Percentiles rank a stretch among this genome's conserved stretches.
phyloP scores from a whole-genome alignment of 2,888 invertebrate genomes.

The Pegoplata infirma region DNA sequence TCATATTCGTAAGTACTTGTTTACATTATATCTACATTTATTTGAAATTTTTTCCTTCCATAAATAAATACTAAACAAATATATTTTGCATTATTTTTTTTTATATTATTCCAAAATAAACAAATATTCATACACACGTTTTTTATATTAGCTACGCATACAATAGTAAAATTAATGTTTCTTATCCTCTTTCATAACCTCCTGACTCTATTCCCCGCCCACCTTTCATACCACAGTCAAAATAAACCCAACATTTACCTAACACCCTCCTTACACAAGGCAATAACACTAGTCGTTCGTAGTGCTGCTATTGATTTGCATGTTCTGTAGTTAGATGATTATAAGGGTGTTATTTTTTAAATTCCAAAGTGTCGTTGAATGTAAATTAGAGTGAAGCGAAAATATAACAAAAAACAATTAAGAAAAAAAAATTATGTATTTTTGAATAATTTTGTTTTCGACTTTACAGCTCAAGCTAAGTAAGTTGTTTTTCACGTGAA shows the following conservation, averaged over 20 bases:
- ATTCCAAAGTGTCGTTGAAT: background rate
- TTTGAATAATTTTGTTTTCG: no score
- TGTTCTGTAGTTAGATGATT: background rate
- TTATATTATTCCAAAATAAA: background rate
- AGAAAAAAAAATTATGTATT: no score
- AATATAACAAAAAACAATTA: no score
- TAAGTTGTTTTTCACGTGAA: no score
- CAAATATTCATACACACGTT: constrained; percentile 7
- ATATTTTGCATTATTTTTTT: background rate
- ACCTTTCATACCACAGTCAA: background rate
- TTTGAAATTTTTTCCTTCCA: background rate
- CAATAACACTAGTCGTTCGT: background rate
- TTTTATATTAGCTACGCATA: constrained; percentile 46
- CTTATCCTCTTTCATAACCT: background rate
- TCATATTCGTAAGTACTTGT: no score
- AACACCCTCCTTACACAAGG: constrained; percentile 57
- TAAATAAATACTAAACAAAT: background rate
- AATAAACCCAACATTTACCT: constrained; percentile 56
- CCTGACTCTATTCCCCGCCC: background rate
- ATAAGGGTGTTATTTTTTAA: constrained; percentile 39
- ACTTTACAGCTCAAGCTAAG: no score
- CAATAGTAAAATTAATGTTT: background rate
- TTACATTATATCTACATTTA: background rate
- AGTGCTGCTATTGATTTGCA: background rate
- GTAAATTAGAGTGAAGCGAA: no score